phyloP scores from a whole-genome alignment of 2,113 vertebrate species.

The Acrocephalus kingi region DNA sequence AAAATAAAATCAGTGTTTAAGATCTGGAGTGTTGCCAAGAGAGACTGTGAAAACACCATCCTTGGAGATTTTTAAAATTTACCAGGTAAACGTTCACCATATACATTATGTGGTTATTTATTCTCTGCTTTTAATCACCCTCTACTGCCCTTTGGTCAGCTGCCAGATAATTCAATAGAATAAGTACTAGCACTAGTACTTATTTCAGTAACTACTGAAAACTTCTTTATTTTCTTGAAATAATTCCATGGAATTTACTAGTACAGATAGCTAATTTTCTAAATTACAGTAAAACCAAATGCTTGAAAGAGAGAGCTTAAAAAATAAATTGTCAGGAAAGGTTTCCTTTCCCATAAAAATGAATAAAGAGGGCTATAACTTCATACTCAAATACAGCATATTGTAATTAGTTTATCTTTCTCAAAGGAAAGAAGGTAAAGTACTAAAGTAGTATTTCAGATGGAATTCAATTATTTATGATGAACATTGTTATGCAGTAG shows the following conservation, averaged over 20 bases:
- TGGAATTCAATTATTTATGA: not conserved
- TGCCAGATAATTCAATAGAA: not conserved
- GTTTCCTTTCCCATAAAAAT: not conserved
- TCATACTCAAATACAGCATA: not conserved
- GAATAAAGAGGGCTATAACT: not conserved
- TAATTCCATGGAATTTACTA: not conserved
- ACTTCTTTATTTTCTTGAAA: not conserved
- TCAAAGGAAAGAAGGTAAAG: not conserved
- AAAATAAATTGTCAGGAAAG: not conserved
- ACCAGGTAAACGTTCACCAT: not conserved
- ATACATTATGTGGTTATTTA: not conserved
- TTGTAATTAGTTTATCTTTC: slow-evolving; percentile 9
- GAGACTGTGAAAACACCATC: not conserved
- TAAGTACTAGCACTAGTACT: not conserved
- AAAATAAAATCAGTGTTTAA: not conserved
- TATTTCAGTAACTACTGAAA: not conserved
- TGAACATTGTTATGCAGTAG: not conserved
- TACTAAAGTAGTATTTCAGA: not conserved
- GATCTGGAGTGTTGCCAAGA: not conserved
- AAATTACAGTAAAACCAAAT: not conserved
- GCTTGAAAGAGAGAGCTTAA: not conserved
- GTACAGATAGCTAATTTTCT: not conserved
- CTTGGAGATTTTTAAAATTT: not conserved
- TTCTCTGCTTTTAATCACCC: not conserved
- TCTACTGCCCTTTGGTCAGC: not conserved